A percentile compares a stretch with the other conserved stretches of the same genome.
phyloP scores from a whole-genome alignment of 2,888 invertebrate genomes.

The Tipula unca region DNA sequence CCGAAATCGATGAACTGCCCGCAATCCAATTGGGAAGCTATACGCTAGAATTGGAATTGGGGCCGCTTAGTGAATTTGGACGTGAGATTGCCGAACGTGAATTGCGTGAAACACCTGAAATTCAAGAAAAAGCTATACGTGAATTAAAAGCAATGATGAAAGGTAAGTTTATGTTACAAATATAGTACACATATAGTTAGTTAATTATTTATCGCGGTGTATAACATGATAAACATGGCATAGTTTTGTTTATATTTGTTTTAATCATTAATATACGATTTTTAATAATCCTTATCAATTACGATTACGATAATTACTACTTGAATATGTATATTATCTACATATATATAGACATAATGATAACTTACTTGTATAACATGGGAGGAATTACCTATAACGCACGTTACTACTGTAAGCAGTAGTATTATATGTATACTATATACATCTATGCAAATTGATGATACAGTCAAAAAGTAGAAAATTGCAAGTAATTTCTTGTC shows the following conservation, averaged over 20 bases:
- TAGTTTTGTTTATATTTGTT: neutral
- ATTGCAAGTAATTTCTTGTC: neutral
- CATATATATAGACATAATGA: neutral
- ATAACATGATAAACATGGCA: too few relatives aligned
- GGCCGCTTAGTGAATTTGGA: constrained; percentile 52
- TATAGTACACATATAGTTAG: neutral
- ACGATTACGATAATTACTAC: neutral
- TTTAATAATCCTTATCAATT: constrained; percentile 14
- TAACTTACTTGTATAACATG: neutral
- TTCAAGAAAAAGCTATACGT: constrained; percentile 48
- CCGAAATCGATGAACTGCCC: constrained; percentile 58
- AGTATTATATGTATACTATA: too few relatives aligned
- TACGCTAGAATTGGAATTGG: constrained; percentile 52
- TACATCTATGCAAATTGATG: neutral
- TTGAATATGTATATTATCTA: neutral
- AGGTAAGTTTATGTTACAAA: constrained; percentile 44
- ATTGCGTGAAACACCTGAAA: constrained; percentile 63
- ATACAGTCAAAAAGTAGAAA: neutral
- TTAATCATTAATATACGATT: neutral
- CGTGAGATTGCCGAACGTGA: constrained; percentile 60
- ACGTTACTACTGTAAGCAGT: neutral
- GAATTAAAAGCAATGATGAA: constrained; percentile 50
- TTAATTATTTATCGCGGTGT: too few relatives aligned
- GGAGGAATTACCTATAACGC: neutral
- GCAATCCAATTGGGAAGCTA: constrained; percentile 55